Evolutionary conservation across 1,140 invertebrate species (phyloP), one percentile per base, ranked within the genome.

Genomic region (Sarcophaga peregrina): DNA sequence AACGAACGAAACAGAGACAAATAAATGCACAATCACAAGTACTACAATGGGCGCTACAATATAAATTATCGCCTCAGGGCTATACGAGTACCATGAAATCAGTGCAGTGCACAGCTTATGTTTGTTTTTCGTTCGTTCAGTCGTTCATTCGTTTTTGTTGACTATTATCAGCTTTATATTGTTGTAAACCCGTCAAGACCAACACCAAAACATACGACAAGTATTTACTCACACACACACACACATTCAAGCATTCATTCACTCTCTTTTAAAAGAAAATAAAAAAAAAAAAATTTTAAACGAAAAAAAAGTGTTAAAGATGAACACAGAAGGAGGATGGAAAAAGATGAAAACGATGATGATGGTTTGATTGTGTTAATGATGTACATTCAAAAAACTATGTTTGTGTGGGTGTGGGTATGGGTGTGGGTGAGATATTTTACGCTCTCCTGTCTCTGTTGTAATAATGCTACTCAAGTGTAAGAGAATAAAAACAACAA

Each of bases 21-120:
- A 47, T 62, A 78, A 78, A 78, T 80, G 76, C 62, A 73, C 75
- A 80, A 72, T 83, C 54, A 48, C 13, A 25, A 76, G 50, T 54
- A 62, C 78, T 62, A 84, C 72, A 84, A 80, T 82, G 15, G 47
- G 47, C 62, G 74, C 54, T 20, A 84, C 25, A 78, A 68, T 25
- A 62, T 52, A 72, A 82, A 78, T 78, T 78, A 78, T 20, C 50
- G 9, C 75, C 75, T 52, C n/a, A 78, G 25, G 75, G 75, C 13
- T 46, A 81, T 68, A 54, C 25, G 80, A 62, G 80, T 4, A 37
- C 25, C 25, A 37, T 68, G 75, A 78, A 78, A 78, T 78, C 75
- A 78, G 75, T 78, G 62, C 62, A 68, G 17, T n/a, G 25, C 25
- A 37, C 25, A 37, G 25, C 25, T 37, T 37, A 37, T 37, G 25